Evolutionary conservation across 2,113 vertebrate species (phyloP).

Genomic region (Ctenomys sociabilis): DNA sequence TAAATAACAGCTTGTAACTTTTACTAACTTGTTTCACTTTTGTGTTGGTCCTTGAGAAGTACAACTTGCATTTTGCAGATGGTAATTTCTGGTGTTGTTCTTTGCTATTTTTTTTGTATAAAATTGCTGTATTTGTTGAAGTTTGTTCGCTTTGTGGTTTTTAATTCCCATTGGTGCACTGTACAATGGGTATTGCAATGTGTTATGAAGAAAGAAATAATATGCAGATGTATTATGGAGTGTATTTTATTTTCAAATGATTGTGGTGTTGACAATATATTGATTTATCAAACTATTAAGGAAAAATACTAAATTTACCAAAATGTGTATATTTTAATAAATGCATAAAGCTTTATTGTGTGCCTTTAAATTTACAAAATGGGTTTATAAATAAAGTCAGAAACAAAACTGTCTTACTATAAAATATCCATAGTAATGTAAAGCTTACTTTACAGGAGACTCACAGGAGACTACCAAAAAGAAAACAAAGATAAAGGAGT

Average conservation of each 20-base stretch:
- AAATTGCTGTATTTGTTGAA: slow-evolving; percentile 90
- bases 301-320: slow-evolving; percentile 87
- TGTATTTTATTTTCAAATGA: slow-evolving; percentile 89
- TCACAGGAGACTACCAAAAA: slow-evolving; percentile 61
- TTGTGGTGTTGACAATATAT: slow-evolving; percentile 85
- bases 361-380: slow-evolving; percentile 86
- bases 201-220: slow-evolving; percentile 92
- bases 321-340: slow-evolving; percentile 94
- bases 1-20: slow-evolving; percentile 86
- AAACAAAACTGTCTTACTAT: slow-evolving; percentile 77
- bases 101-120: slow-evolving; percentile 87
- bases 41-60: slow-evolving; percentile 87
- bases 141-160: slow-evolving; percentile 89
- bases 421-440: slow-evolving; percentile 79
- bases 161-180: slow-evolving; percentile 91
- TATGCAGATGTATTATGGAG: slow-evolving; percentile 89
- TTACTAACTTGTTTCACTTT: slow-evolving; percentile 84
- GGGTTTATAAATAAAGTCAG: slow-evolving; percentile 78
- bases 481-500: not conserved
- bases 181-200: slow-evolving; percentile 93
- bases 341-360: slow-evolving; percentile 90
- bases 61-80: slow-evolving; percentile 86
- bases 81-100: slow-evolving; percentile 91
- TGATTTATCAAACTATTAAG: slow-evolving; percentile 81
- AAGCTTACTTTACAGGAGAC: slow-evolving; percentile 75